Conservation (phyloP, 2,113 vertebrate genomes). For the Thinocorus orbignyianus region DNA sequence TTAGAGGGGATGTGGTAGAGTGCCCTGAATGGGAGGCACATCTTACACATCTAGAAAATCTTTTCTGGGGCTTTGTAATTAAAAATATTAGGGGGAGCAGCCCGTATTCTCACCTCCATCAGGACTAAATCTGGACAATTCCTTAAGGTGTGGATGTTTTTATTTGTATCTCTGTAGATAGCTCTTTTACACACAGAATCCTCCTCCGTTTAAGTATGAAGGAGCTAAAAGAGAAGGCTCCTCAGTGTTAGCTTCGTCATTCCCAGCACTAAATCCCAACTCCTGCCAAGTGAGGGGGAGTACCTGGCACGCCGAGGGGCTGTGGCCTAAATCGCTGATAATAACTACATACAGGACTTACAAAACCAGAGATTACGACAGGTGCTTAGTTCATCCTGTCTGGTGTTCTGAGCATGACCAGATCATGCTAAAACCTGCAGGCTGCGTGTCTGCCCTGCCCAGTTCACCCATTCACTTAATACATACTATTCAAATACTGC, state of each 20-base stretch:
- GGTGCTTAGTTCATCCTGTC: slow-evolving; percentile 10
- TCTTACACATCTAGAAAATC: not conserved
- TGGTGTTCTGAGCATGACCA: not conserved
- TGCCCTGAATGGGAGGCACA: not conserved
- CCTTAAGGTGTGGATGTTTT: not conserved
- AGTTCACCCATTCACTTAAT: not conserved
- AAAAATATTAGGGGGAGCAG: not conserved
- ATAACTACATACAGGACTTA: not conserved
- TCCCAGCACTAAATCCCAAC: not conserved
- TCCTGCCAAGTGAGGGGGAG: not conserved
- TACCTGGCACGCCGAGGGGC: not conserved
- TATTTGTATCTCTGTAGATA: not conserved
- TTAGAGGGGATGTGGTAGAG: not conserved
- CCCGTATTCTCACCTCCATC: not conserved
- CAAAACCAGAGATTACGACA: slow-evolving; percentile 37
- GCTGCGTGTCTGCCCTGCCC: slow-evolving; percentile 14
- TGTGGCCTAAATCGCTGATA: not conserved
- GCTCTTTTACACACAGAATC: not conserved
- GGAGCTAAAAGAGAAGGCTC: not conserved
- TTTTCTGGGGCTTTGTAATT: not conserved
- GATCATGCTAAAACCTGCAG: slow-evolving; percentile 55
- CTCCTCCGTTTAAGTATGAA: no score
- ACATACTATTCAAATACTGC: not conserved
- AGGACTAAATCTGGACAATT: not conserved
- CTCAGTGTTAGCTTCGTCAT: not conserved